Evolutionary conservation across 1,140 invertebrate species (phyloP).

Genomic region (Achatina immaculata): DNA sequence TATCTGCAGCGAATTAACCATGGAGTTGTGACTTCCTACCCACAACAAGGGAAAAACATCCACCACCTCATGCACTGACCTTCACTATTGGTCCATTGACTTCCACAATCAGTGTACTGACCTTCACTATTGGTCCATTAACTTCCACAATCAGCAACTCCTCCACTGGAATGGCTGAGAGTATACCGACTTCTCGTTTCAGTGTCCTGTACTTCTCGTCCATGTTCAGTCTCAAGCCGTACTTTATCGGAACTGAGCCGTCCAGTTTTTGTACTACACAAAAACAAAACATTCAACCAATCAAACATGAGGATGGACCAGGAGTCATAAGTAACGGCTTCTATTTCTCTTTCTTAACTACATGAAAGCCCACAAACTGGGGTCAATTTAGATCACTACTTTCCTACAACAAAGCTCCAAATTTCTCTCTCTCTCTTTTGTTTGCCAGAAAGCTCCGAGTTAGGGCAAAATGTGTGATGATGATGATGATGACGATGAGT

Average conservation of each 20-base stretch:
- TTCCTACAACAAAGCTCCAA: no score
- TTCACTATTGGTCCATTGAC: constrained; percentile 79
- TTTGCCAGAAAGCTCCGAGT: no score
- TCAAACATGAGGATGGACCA: background rate
- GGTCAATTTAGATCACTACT: no score
- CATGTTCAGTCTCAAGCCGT: constrained; percentile 84
- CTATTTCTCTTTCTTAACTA: no score
- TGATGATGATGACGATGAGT: no score
- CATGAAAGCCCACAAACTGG: no score
- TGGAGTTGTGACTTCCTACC: no score
- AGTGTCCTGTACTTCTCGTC: constrained; percentile 83
- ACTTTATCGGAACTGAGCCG: constrained; percentile 84
- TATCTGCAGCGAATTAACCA: no score
- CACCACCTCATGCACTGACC: no score
- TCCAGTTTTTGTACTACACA: constrained; percentile 81
- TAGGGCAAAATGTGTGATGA: no score
- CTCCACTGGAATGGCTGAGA: constrained; percentile 77
- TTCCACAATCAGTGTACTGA: constrained; percentile 78
- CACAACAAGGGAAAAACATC: no score
- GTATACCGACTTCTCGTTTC: constrained; percentile 78
- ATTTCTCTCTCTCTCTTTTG: no score
- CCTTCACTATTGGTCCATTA: constrained; percentile 78
- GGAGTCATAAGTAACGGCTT: background rate
- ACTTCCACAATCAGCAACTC: constrained; percentile 81
- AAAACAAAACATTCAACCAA: background rate